Conservation (phyloP, 2,797 vertebrate species). For the Lateolabrax maculatus region DNA sequence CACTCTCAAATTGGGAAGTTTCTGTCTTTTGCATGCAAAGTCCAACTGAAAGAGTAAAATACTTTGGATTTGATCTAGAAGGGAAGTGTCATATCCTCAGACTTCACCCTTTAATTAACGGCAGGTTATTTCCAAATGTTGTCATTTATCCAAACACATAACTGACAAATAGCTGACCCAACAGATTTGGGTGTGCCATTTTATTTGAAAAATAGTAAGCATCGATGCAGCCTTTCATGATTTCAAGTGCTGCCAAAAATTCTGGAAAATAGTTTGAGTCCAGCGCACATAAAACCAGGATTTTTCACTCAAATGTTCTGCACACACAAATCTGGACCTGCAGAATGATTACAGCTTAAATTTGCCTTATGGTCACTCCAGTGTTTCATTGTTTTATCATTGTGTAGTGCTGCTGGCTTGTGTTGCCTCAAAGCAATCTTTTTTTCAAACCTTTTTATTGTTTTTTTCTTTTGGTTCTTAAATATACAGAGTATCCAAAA, state of each 20-base stretch:
- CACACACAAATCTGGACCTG: background rate
- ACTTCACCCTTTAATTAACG: background rate
- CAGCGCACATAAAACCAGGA: background rate
- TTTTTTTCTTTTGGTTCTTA: background rate
- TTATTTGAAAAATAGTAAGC: background rate
- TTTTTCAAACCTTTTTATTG: no score
- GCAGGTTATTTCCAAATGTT: background rate
- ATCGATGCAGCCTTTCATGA: background rate
- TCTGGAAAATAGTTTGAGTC: background rate
- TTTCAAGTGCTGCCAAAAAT: background rate
- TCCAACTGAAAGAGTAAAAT: background rate
- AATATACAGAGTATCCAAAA: background rate
- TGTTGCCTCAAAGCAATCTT: background rate
- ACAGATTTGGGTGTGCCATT: background rate
- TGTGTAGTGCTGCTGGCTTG: no score
- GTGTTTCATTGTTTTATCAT: background rate
- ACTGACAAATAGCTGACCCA: background rate
- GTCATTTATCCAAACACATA: background rate
- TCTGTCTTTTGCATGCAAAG: background rate
- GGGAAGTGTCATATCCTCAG: background rate
- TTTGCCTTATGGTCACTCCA: background rate
- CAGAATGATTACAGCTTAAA: background rate
- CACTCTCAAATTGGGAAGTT: background rate
- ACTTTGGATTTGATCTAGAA: background rate
- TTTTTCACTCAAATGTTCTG: background rate